Evolutionary conservation across 2,113 vertebrate genomes (phyloP).

Genomic region (Columba livia): DNA sequence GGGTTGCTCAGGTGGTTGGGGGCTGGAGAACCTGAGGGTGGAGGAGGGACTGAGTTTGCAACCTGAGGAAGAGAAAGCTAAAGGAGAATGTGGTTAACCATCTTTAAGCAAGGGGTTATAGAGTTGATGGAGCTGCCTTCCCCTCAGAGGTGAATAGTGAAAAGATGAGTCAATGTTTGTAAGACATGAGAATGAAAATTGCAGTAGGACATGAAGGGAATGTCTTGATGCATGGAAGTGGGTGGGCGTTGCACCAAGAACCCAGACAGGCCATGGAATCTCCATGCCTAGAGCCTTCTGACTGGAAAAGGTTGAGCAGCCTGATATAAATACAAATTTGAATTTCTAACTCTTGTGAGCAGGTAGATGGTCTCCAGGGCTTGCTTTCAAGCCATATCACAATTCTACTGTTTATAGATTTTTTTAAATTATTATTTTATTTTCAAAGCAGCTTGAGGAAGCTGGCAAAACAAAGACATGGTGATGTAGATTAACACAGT

Average conservation of each 20-base stretch:
- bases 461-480: not conserved
- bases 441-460: not conserved
- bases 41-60: not conserved
- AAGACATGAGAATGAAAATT: not conserved
- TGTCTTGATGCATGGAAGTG: not conserved
- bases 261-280: fast-evolving
- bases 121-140: not conserved
- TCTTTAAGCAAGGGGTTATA: not conserved
- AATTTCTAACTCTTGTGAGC: not conserved
- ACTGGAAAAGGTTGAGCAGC: not conserved
- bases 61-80: not conserved
- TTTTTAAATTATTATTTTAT: not conserved
- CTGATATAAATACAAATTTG: not conserved
- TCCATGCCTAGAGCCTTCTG: not conserved
- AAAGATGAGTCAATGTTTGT: not conserved
- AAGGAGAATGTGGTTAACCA: not conserved
- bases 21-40: not conserved
- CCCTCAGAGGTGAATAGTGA: not conserved
- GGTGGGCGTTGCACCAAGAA: fast-evolving
- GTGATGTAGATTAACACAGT: not conserved
- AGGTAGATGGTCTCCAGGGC: not conserved
- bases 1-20: fast-evolving
- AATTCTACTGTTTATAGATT: not conserved
- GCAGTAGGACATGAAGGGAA: not conserved
- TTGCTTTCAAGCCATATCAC: not conserved